These are phyloP conservation scores for Palythoa caribaeorum DNA, from an alignment of 92 coral and sea anemone species.

Conservation along the genomic window DNA sequence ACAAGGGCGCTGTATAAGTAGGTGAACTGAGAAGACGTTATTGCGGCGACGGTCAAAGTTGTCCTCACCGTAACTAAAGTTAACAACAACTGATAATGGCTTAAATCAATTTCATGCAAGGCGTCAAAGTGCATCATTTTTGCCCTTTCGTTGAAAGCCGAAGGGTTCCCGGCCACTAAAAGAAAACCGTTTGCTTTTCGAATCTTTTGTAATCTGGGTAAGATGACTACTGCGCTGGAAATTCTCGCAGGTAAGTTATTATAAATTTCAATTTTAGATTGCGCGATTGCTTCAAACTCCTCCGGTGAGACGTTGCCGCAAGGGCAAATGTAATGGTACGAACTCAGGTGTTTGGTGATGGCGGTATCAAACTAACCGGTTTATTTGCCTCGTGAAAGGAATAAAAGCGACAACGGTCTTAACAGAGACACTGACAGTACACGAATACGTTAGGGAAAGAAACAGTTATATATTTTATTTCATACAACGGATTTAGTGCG, in stretches of 20 bases:
- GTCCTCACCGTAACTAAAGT: not conserved
- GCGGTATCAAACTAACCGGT: not conserved
- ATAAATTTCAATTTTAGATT: not conserved
- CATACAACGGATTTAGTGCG: not conserved
- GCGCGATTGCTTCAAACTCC: not conserved
- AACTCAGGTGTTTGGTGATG: not conserved
- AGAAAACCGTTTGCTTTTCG: slow-evolving; percentile 8
- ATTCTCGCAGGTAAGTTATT: slow-evolving; percentile 3
- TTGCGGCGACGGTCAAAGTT: not conserved
- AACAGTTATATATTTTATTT: not conserved
- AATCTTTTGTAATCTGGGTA: not conserved
- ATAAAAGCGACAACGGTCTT: not conserved
- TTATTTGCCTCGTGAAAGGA: not conserved
- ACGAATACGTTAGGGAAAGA: not conserved
- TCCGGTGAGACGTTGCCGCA: not conserved
- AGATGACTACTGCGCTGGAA: slow-evolving; percentile 24
- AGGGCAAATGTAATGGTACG: slow-evolving; percentile 21
- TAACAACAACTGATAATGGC: not conserved
- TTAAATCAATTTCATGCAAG: not conserved
- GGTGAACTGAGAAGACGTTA: not conserved
- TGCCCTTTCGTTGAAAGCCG: not conserved
- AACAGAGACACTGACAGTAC: not conserved
- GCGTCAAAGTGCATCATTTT: not conserved
- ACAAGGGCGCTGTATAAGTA: not conserved
- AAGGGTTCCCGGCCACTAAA: not conserved